These are phyloP conservation scores for Eremobia ochroleuca DNA, from an alignment of 2,888 invertebrate species.

Conservation along the genomic window DNA sequence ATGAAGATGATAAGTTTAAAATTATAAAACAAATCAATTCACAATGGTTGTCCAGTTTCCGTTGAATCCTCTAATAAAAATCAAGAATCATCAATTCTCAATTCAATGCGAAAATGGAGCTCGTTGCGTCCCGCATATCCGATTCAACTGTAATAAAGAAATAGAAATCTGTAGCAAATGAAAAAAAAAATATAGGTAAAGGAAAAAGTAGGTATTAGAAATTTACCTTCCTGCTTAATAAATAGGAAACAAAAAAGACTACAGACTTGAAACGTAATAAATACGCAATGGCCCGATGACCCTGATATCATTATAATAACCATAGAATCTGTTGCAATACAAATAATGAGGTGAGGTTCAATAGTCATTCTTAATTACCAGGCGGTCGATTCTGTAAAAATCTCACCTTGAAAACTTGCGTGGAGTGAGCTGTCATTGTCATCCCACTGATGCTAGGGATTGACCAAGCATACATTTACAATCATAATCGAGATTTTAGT, in stretches of 20 bases:
- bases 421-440: too few species aligned
- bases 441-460: too few species aligned
- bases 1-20: neutral
- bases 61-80: neutral
- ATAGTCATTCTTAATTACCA: constrained; percentile 20
- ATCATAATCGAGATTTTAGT: too few species aligned
- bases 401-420: too few species aligned
- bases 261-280: constrained; percentile 22
- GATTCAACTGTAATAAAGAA: neutral
- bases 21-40: neutral
- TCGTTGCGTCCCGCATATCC: too few species aligned
- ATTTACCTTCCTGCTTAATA: neutral
- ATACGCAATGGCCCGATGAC: neutral
- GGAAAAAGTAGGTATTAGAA: neutral
- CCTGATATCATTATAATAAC: constrained; percentile 3
- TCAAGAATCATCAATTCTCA: too few species aligned
- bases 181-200: neutral
- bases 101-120: too few species aligned
- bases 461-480: too few species aligned
- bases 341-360: constrained; percentile 30
- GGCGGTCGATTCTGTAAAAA: too few species aligned
- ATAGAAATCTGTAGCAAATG: neutral
- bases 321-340: constrained; percentile 38
- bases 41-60: neutral
- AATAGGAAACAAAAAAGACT: neutral